These are phyloP conservation scores for Helogale parvula DNA, from an alignment of 2,113 vertebrate genomes.

Conservation along the genomic window DNA sequence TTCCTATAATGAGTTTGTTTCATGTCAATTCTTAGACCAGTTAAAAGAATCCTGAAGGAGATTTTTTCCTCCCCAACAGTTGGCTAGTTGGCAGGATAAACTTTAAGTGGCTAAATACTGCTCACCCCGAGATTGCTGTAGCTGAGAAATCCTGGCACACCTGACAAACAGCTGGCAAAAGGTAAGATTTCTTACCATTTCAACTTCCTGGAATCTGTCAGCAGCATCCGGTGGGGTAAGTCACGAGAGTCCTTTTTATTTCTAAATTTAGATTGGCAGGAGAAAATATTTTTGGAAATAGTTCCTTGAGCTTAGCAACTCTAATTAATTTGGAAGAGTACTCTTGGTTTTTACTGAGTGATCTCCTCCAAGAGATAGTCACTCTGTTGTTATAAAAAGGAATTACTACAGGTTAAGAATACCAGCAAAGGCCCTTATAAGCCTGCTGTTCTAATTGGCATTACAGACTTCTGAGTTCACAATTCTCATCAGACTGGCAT, in stretches of 20 bases:
- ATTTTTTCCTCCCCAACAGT: not conserved
- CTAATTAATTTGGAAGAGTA: not conserved
- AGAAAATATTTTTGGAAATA: not conserved
- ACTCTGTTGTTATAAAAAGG: not conserved
- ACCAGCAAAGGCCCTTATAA: not conserved
- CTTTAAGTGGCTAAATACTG: not conserved
- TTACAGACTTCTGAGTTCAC: not conserved
- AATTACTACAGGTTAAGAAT: not conserved
- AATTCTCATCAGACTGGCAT: not conserved
- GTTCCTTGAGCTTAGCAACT: not conserved
- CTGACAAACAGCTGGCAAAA: not conserved
- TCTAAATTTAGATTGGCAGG: not conserved
- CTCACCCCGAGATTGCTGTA: not conserved
- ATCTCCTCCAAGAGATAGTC: not conserved
- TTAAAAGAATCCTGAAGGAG: not conserved
- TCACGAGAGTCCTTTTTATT: not conserved
- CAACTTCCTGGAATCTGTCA: not conserved
- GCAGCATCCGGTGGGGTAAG: not conserved
- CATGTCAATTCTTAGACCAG: not conserved
- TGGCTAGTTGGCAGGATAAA: not conserved
- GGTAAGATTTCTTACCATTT: not conserved
- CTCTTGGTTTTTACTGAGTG: not conserved
- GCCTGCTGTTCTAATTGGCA: not conserved
- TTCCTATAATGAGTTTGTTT: not conserved
- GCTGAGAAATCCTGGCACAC: not conserved